Base-by-base conservation (phyloP, 2,797 vertebrate genomes). In the Mus caroli region DNA sequence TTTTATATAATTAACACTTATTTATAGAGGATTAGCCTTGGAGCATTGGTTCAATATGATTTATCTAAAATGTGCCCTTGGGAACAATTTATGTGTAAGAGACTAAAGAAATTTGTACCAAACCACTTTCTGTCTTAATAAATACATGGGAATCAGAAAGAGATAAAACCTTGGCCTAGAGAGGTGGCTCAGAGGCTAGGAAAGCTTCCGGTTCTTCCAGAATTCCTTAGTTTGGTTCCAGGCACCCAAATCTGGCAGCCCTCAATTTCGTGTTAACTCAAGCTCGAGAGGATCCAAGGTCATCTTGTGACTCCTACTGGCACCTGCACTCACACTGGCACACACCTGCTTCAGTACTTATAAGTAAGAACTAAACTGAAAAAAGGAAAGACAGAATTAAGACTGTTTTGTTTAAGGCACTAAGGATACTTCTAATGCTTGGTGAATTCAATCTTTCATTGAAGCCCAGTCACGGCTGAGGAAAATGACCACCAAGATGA, bases 401-500 rank as follows among this genome's bases (percentile, higher is more conserved):
- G 96, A 79, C 77, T 43, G 37, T 31, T 86, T 84, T 86, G 85
- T 71, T 92, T 77, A 97, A 96, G 89, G 85, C 91, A 90, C 76
- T 20, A 88, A 95, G 75, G 85, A 91, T 90, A 40, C 92, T 92
- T 92, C 50, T 88, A 93, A 83, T 54, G 91, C 95, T 95, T 50
- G 0, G 28, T 96, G 92, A 79, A 58, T 95, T 90, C 92, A 90
- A 94, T 94, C 77, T 93, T 22, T 80, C 22, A 37, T 73, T 93
- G n/a, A 50, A 76, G 76, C 56, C 50, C 46, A 95, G 73, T 31
- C 60, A 90, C 67, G 46, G 77, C 90, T 73, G 75, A 96, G n/a
- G 92, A 93, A 96, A 91, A 93, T 83, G 80, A 92, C 89, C 85
- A 62, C 79, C 79, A 14, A 83, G 88, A 96, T 37, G 76, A 93